Base-by-base conservation (phyloP, 2,113 vertebrate species). In the Desmodus rotundus region DNA sequence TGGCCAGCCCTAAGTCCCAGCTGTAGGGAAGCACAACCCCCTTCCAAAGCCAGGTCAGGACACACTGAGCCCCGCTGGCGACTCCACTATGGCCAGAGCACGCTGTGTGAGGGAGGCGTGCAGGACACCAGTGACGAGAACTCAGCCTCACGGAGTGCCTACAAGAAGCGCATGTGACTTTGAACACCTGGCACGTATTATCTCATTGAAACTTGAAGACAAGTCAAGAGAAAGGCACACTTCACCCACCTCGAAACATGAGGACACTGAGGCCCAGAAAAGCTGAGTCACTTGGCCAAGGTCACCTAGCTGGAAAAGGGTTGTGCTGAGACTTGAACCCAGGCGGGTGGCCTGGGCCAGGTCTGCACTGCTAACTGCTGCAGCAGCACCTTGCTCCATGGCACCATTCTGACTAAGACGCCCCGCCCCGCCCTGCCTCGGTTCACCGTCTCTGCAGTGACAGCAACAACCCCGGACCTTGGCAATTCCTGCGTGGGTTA, bases 21-120 rank as follows among this genome's bases (percentile, higher is more conserved):
- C 11, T 74, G 4, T 26, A 4, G 13, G 36, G 15, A 73, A 81
- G 50, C 19, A 13, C 20, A n/a, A n/a, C 52, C 15, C 52, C 2
- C 52, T 74, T 43, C 28, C 26, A 41, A 38, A 20, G 20, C 7
- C 45, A 20, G 15, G 7, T 36, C 38, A 56, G 47, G n/a, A 36
- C 45, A 50, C 12, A 38, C 0, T 7, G 24, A 56, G 31, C 28
- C 16, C 11, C 47, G 1, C 0, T 0, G 17, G 26, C 15, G 38
- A 45, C 47, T 73, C n/a, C 31, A 1, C 19, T 2, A 3, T 4
- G 61, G 61, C 68, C 47, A 31, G 31, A 15, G n/a, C 26, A 13
- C 0, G 0, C 17, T 3, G 41, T 33, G 13, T 0, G 16, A 58
- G 38, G 41, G 80, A 67, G 50, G 19, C 4, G 11, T 26, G 15